These are phyloP conservation scores for Lithophane socia DNA, from an alignment of 2,888 invertebrate species.

Conservation along the genomic window DNA sequence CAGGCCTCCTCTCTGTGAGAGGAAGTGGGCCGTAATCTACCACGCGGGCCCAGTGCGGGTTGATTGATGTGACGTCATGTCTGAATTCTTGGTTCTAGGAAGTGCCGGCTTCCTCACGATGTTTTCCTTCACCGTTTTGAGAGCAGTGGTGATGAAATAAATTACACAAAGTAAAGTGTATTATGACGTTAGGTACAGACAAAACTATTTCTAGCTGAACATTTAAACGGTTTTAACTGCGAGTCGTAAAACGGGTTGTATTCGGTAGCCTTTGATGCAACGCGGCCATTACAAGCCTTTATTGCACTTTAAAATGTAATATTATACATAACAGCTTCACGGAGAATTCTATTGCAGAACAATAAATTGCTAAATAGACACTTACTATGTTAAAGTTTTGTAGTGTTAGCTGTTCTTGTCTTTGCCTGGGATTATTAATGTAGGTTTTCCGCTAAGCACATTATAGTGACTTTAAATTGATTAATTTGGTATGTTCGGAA, in stretches of 20 bases:
- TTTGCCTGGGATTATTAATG: not conserved
- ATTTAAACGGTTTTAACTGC: slow-evolving; percentile 37
- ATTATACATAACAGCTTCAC: slow-evolving; percentile 18
- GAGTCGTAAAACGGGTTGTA: slow-evolving; percentile 37
- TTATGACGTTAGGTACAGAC: not conserved
- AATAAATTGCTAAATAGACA: slow-evolving; percentile 21
- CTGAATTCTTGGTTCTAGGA: no score
- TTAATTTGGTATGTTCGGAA: not conserved
- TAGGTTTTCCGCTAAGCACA: not conserved
- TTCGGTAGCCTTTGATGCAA: slow-evolving; percentile 52
- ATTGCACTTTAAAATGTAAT: slow-evolving; percentile 44
- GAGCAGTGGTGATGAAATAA: not conserved
- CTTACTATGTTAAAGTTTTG: slow-evolving; percentile 12
- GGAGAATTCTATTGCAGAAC: slow-evolving; percentile 32
- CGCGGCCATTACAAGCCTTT: slow-evolving; percentile 32
- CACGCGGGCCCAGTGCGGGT: no score
- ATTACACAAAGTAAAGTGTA: not conserved
- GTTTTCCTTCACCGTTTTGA: not conserved
- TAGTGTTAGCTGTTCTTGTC: not conserved
- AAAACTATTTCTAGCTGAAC: slow-evolving; percentile 23
- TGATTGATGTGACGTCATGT: no score
- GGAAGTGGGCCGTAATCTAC: no score
- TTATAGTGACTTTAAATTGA: not conserved
- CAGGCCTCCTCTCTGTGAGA: not conserved
- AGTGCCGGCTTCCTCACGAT: no score